Conservation (phyloP, 2,113 vertebrate species). For the Pangasianodon gigas region DNA sequence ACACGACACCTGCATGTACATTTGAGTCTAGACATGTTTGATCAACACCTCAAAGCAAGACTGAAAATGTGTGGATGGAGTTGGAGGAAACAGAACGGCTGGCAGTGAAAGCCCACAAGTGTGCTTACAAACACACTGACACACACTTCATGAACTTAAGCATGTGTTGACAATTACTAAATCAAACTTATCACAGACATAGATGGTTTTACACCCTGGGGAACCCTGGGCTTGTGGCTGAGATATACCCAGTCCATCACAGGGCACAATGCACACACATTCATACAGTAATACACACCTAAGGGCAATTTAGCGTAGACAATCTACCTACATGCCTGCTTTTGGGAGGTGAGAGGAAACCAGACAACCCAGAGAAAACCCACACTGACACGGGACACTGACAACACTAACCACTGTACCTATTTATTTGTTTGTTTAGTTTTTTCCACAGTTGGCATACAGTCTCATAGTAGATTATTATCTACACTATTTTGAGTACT, state of each 20-base stretch:
- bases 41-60: slow-evolving; percentile 58
- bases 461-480: not conserved
- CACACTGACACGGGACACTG: not conserved
- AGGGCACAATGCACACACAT: not conserved
- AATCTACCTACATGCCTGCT: not conserved
- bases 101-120: slow-evolving; percentile 14
- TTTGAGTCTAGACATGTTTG: slow-evolving; percentile 68
- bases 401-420: not conserved
- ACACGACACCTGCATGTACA: slow-evolving; percentile 64
- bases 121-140: slow-evolving; percentile 21
- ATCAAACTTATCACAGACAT: not conserved
- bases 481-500: not conserved
- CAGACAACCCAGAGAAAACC: not conserved
- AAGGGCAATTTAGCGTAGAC: not conserved
- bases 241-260: not conserved
- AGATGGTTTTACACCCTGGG: slow-evolving; percentile 1
- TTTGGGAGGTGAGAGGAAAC: not conserved
- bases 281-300: not conserved
- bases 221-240: not conserved
- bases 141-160: slow-evolving; percentile 12
- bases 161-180: slow-evolving; percentile 6
- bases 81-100: slow-evolving; percentile 13
- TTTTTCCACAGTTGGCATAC: not conserved
- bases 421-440: not conserved
- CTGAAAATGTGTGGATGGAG: slow-evolving; percentile 46